These are phyloP conservation scores for Urophycis tenuis DNA, from an alignment of 2,797 vertebrate species.

Conservation along the genomic window DNA sequence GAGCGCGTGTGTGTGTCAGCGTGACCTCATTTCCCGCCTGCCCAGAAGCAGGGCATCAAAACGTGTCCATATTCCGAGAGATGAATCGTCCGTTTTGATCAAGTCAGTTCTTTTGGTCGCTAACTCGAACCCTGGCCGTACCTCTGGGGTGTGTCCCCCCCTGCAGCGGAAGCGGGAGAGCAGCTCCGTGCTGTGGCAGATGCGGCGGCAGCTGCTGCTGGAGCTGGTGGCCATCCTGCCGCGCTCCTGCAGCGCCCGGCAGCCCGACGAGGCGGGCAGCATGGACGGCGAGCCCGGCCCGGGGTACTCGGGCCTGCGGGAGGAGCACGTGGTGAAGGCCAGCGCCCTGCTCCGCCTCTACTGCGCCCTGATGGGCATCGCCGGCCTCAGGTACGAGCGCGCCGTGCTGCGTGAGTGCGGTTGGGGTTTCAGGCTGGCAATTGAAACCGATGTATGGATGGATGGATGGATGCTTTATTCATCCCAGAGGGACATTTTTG, in stretches of 20 bases:
- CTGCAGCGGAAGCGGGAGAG: constrained; percentile 91
- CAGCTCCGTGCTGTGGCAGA: constrained; percentile 96
- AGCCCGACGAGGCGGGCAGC: constrained; percentile 75
- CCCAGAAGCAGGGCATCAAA: neutral
- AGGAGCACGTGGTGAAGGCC: constrained; percentile 97
- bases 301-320: constrained; percentile 86
- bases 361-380: constrained; percentile 97
- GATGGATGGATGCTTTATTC: too few relatives aligned
- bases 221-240: constrained; percentile 95
- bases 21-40: neutral
- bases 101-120: neutral
- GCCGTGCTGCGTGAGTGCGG: too few relatives aligned
- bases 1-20: neutral
- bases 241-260: constrained; percentile 81
- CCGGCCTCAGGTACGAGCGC: constrained; percentile 89
- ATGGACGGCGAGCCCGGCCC: constrained; percentile 74
- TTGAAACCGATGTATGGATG: too few relatives aligned
- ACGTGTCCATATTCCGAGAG: neutral
- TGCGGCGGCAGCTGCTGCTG: constrained; percentile 92
- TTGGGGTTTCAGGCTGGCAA: too few relatives aligned
- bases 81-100: neutral
- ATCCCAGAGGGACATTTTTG: too few relatives aligned
- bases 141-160: neutral
- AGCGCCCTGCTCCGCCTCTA: constrained; percentile 91
- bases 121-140: too few relatives aligned